Percentiles rank a stretch among this genome's conserved stretches.
Conservation (phyloP, 2,113 vertebrate species). For the Paramormyrops kingsleyae region DNA sequence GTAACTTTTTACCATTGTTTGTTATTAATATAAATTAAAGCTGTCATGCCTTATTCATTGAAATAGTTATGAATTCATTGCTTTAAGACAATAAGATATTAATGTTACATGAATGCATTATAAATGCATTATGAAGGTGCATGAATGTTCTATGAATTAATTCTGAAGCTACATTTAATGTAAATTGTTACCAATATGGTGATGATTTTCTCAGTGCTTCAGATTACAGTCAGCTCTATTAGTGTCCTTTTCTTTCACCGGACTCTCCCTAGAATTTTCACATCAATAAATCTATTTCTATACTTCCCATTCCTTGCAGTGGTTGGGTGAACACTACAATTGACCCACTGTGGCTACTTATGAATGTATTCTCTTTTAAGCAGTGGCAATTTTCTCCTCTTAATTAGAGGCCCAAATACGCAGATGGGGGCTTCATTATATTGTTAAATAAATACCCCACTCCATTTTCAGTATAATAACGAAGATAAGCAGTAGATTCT, state of each 20-base stretch:
- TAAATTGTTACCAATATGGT: background rate
- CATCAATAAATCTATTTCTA: slow-evolving; percentile 6
- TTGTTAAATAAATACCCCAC: slow-evolving; percentile 1
- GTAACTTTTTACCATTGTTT: background rate
- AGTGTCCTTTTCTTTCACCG: background rate
- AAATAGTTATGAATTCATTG: background rate
- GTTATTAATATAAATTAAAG: background rate
- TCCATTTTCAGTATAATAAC: slow-evolving; percentile 1
- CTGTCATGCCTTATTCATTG: background rate
- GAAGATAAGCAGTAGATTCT: background rate
- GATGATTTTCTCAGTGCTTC: background rate
- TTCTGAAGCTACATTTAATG: background rate
- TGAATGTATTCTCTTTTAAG: slow-evolving; percentile 14
- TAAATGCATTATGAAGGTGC: background rate
- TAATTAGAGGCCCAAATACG: slow-evolving; percentile 10
- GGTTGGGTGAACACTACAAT: background rate
- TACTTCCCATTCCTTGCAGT: background rate
- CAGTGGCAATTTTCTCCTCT: slow-evolving; percentile 14
- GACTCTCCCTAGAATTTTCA: background rate
- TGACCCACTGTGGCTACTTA: slow-evolving; percentile 3
- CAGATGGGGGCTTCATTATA: slow-evolving; percentile 7
- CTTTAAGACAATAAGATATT: background rate
- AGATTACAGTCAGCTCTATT: background rate
- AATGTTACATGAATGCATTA: background rate
- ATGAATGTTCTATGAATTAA: background rate